A percentile compares a stretch with the other conserved stretches of the same genome.
These are phyloP conservation scores for Amiota mariae DNA, from an alignment of 2,888 invertebrate species.

Conservation along the genomic window DNA sequence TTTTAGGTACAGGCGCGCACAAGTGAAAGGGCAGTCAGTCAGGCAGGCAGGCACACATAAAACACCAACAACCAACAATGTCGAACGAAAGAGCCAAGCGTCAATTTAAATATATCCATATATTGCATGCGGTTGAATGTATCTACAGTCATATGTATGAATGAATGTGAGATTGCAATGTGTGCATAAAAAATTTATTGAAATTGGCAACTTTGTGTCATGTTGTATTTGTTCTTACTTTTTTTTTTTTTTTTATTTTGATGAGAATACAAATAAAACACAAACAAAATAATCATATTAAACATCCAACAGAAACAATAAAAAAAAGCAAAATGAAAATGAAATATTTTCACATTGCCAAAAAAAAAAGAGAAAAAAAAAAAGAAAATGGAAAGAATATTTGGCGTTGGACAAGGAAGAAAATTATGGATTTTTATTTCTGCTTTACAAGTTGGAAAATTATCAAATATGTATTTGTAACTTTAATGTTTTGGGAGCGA, in stretches of 20 bases:
- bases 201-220: conserved; percentile 7
- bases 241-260: not conserved
- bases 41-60: not conserved
- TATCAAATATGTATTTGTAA: not conserved
- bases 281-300: not conserved
- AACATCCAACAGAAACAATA: not conserved
- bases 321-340: no score
- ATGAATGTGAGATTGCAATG: not conserved
- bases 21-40: conserved; percentile 49
- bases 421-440: not conserved
- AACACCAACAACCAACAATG: conserved; percentile 58
- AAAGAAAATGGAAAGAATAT: not conserved
- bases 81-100: conserved; percentile 62
- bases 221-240: no score
- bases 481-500: not conserved
- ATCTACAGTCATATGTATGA: conserved; percentile 35
- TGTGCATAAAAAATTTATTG: conserved; percentile 13
- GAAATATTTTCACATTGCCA: no score
- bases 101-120: conserved; percentile 58
- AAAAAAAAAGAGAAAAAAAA: not conserved
- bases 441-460: not conserved
- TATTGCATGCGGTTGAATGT: conserved; percentile 51
- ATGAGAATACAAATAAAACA: not conserved
- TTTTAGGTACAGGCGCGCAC: conserved; percentile 57
- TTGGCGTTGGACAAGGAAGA: not conserved